These are phyloP conservation scores for Nanorana parkeri DNA, from an alignment of 2,113 vertebrate genomes.

Conservation along the genomic window DNA sequence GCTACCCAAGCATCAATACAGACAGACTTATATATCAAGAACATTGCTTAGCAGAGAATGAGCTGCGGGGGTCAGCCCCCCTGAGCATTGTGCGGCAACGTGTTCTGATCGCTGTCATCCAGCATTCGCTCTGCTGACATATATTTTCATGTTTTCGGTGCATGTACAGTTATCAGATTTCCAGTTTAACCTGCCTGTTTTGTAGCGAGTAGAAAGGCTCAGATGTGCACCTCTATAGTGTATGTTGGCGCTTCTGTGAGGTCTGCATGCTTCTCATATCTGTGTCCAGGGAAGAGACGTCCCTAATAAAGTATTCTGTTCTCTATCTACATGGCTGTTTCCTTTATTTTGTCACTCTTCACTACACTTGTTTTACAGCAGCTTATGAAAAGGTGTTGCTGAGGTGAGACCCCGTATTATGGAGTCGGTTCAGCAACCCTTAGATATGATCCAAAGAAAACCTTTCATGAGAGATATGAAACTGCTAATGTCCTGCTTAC, in stretches of 20 bases:
- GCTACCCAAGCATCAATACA: too few species aligned
- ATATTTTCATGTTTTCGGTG: slow-evolving; percentile 43
- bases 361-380: too few species aligned
- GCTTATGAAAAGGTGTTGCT: too few species aligned
- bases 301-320: slow-evolving; percentile 43
- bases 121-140: neutral
- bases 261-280: slow-evolving; percentile 51
- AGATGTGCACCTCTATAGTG: slow-evolving; percentile 22
- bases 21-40: too few species aligned
- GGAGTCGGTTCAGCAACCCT: too few species aligned
- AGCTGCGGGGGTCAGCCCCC: too few species aligned
- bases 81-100: too few species aligned
- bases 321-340: slow-evolving; percentile 17
- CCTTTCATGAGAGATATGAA: too few species aligned
- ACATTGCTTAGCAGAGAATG: too few species aligned
- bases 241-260: slow-evolving; percentile 44
- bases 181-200: neutral
- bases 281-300: slow-evolving; percentile 20
- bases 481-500: too few species aligned
- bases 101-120: neutral
- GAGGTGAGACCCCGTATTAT: too few species aligned
- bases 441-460: too few species aligned
- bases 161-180: slow-evolving; percentile 24
- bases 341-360: neutral
- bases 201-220: slow-evolving; percentile 15